A percentile compares a stretch with the other conserved stretches of the same genome.
phyloP scores from a whole-genome alignment of 2,113 vertebrate genomes.

The Sigmodon hispidus region DNA sequence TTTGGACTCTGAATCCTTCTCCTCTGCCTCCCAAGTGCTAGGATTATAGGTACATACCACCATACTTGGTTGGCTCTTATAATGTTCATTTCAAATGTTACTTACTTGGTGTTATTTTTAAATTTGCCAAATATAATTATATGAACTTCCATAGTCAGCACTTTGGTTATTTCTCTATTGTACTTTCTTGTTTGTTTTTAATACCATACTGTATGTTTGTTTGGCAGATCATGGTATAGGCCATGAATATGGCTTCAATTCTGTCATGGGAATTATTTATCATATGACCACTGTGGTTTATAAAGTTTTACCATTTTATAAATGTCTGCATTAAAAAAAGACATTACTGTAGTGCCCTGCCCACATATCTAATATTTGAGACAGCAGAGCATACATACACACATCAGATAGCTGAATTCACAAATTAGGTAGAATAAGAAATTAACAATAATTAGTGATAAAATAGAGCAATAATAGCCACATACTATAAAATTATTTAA shows the following conservation, averaged over 20 bases:
- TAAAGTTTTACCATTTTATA: constrained; percentile 8
- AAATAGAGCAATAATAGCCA: background rate
- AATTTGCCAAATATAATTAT: background rate
- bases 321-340: constrained; percentile 41
- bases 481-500: background rate
- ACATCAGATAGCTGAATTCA: background rate
- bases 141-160: background rate
- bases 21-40: background rate
- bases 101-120: constrained; percentile 19
- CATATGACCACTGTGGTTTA: background rate
- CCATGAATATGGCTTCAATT: background rate
- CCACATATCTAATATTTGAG: background rate
- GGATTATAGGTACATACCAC: background rate
- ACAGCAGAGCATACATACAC: background rate
- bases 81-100: constrained; percentile 34
- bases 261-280: constrained; percentile 1
- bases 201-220: background rate
- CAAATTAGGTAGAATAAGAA: background rate
- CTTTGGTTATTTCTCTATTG: background rate
- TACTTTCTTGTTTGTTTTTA: background rate
- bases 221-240: background rate
- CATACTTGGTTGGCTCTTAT: background rate
- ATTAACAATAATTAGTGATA: background rate
- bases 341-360: background rate
- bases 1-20: background rate